Evolutionary conservation across 2,113 vertebrate species (phyloP).

Genomic region (Desmodus rotundus): DNA sequence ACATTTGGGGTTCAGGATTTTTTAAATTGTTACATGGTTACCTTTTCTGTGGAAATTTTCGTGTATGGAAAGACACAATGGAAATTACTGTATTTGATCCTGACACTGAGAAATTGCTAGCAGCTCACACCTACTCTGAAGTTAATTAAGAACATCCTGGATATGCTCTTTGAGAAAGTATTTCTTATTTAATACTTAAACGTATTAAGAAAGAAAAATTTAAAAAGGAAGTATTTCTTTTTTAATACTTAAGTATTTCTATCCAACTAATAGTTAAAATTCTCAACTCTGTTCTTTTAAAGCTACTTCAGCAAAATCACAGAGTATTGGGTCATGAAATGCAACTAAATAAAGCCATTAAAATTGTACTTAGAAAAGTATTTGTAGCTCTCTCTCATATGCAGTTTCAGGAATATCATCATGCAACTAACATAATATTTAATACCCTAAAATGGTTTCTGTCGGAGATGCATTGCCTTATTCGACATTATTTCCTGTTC

Average conservation of each 20-base stretch:
- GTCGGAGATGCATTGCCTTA: not conserved
- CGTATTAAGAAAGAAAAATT: no score
- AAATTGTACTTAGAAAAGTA: not conserved
- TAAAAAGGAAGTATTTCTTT: no score
- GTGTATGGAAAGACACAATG: not conserved
- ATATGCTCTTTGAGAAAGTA: not conserved
- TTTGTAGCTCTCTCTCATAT: not conserved
- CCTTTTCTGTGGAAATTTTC: not conserved
- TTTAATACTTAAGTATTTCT: no score
- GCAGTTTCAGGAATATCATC: not conserved
- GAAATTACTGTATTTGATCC: not conserved
- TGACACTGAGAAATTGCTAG: constrained; percentile 28
- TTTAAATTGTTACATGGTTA: not conserved
- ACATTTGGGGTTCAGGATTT: not conserved
- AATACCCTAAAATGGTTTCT: not conserved
- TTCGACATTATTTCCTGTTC: not conserved
- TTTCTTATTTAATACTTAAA: no score
- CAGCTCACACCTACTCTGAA: constrained; percentile 12
- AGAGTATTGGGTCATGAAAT: not conserved
- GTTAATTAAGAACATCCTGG: constrained; percentile 29
- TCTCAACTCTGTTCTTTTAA: not conserved
- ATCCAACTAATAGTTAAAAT: not conserved
- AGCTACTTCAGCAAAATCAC: not conserved
- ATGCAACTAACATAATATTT: not conserved
- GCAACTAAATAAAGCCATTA: not conserved